Conservation (phyloP, 1,140 invertebrate species). For the Hormaphis cornu region DNA sequence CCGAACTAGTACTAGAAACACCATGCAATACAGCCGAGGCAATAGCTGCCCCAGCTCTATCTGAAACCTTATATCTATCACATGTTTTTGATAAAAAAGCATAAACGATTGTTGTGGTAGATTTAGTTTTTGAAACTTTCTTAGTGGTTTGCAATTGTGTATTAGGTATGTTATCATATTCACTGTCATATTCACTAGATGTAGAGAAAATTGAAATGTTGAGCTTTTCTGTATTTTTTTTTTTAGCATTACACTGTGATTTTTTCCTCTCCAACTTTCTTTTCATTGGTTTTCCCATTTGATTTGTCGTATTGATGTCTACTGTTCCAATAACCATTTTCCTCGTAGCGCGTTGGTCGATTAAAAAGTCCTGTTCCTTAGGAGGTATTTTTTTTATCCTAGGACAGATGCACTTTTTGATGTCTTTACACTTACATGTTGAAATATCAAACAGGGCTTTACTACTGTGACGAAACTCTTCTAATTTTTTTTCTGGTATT, state of each 20-base stretch:
- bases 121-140: neutral
- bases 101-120: neutral
- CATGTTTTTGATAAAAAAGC: neutral
- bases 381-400: neutral
- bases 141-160: neutral
- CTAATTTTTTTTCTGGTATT: neutral
- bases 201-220: neutral
- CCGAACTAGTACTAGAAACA: neutral
- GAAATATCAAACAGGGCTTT: conserved; percentile 9
- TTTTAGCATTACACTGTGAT: neutral
- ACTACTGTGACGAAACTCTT: neutral
- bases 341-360: conserved; percentile 7
- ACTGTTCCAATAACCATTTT: conserved; percentile 6
- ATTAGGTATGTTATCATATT: neutral
- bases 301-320: conserved; percentile 9
- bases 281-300: neutral
- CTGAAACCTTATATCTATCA: neutral
- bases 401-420: conserved; percentile 10
- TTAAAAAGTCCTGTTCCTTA: neutral
- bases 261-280: neutral
- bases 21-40: neutral
- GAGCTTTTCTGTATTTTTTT: neutral
- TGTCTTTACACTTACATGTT: conserved; percentile 12
- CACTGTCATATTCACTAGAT: neutral
- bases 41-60: neutral